Conservation (phyloP, 1,140 invertebrate species). For the Caenorhabditis brenneri region DNA sequence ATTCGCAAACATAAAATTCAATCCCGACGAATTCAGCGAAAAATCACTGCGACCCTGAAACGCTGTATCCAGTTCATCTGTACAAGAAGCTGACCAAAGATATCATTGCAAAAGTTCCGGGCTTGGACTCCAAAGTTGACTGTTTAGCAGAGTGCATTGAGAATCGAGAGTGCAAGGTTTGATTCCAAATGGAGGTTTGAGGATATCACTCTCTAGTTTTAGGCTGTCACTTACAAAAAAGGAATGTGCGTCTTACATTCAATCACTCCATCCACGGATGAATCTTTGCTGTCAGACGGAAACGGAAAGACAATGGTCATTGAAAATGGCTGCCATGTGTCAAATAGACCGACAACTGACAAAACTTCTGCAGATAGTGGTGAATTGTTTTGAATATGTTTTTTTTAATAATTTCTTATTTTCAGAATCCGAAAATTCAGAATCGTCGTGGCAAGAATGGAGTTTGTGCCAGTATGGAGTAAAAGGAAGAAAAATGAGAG, state of each 20-base stretch:
- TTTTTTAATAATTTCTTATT: too few relatives aligned
- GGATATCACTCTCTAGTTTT: slow-evolving; percentile 7
- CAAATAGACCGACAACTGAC: background rate
- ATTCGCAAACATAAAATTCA: background rate
- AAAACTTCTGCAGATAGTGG: background rate
- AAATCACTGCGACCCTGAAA: slow-evolving; percentile 42
- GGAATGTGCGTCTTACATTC: slow-evolving; percentile 45
- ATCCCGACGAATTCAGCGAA: slow-evolving; percentile 17
- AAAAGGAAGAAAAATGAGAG: slow-evolving; percentile 38
- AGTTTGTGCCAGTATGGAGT: slow-evolving; percentile 45
- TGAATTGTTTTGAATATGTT: background rate
- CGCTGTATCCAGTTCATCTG: slow-evolving; percentile 30
- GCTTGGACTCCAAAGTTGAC: slow-evolving; percentile 33
- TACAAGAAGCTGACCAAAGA: slow-evolving; percentile 33
- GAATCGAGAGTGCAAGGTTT: slow-evolving; percentile 37
- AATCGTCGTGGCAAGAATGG: slow-evolving; percentile 44
- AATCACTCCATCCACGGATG: background rate
- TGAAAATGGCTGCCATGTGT: slow-evolving; percentile 46
- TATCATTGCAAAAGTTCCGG: slow-evolving; percentile 9
- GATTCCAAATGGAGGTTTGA: background rate
- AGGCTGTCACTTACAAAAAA: slow-evolving; percentile 47
- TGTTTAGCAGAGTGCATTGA: slow-evolving; percentile 44
- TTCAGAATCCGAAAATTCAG: slow-evolving; percentile 3
- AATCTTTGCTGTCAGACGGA: slow-evolving; percentile 8
- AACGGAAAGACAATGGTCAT: slow-evolving; percentile 43